Conservation (phyloP, 2,797 vertebrate genomes). For the Neopelma chrysocephalum region DNA sequence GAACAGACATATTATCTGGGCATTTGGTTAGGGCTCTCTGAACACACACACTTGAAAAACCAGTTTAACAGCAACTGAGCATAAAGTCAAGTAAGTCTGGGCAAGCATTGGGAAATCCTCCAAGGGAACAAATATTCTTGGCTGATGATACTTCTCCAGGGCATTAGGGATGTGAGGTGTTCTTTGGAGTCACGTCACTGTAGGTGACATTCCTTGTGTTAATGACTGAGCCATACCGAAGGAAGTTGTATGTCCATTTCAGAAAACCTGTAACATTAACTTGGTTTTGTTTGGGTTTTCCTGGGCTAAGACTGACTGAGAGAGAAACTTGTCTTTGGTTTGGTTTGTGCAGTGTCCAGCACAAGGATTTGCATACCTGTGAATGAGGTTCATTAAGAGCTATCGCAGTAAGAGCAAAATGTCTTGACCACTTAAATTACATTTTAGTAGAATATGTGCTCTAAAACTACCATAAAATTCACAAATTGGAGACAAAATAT, state of each 20-base stretch:
- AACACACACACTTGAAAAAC: not conserved
- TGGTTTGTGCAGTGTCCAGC: not conserved
- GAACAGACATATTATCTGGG: not conserved
- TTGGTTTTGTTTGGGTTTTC: not conserved
- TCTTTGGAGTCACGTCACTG: not conserved
- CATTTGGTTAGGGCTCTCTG: not conserved
- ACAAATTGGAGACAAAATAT: not conserved
- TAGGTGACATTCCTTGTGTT: not conserved
- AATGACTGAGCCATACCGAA: not conserved
- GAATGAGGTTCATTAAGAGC: not conserved
- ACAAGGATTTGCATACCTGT: rapidly evolving
- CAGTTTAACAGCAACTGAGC: slow-evolving; percentile 1
- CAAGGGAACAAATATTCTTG: not conserved
- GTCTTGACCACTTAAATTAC: not conserved
- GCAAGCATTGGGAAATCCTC: not conserved
- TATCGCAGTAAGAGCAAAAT: not conserved
- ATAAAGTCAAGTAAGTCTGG: not conserved
- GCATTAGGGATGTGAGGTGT: not conserved
- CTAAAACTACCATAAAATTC: not conserved
- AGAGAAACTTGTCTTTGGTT: not conserved
- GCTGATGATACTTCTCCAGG: not conserved
- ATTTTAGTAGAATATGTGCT: not conserved
- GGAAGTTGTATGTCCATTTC: not conserved
- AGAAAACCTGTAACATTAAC: not conserved
- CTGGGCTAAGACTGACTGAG: not conserved